These are phyloP conservation scores for Drosophila erecta DNA, from an alignment of 1,140 invertebrate genomes.

Conservation along the genomic window DNA sequence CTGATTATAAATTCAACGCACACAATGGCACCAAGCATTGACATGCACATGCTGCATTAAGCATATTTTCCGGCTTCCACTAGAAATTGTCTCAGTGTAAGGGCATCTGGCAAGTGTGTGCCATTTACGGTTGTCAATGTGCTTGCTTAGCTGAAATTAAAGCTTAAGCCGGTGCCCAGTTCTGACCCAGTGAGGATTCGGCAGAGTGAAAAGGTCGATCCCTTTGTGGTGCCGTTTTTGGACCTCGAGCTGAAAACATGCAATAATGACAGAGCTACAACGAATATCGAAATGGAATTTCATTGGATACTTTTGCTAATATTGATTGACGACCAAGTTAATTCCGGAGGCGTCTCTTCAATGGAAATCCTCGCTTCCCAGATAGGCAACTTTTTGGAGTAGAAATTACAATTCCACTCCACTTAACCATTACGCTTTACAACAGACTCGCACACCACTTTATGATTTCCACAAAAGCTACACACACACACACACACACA, in stretches of 20 bases:
- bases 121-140: conserved; percentile 67
- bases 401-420: conserved; percentile 50
- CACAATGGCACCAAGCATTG: no score
- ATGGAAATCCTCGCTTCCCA: conserved; percentile 30
- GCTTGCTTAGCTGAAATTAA: conserved; percentile 50
- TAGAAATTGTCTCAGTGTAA: conserved; percentile 3
- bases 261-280: conserved; percentile 38
- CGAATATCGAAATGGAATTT: conserved; percentile 32
- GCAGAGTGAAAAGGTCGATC: conserved; percentile 14
- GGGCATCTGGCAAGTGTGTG: conserved; percentile 50
- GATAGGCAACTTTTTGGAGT: conserved; percentile 32
- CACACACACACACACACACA: neutral
- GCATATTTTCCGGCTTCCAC: neutral
- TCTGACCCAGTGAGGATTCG: conserved; percentile 3
- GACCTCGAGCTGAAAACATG: conserved; percentile 22
- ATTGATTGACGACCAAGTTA: conserved; percentile 16
- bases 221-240: neutral
- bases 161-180: conserved; percentile 39
- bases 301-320: conserved; percentile 9
- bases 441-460: conserved; percentile 22
- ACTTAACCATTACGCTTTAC: conserved; percentile 51
- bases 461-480: conserved; percentile 45
- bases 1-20: no score
- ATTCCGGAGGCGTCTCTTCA: conserved; percentile 4
- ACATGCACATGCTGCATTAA: neutral